These are phyloP conservation scores for Spisula subtruncata DNA, from an alignment of 2,888 invertebrate species.

Conservation along the genomic window DNA sequence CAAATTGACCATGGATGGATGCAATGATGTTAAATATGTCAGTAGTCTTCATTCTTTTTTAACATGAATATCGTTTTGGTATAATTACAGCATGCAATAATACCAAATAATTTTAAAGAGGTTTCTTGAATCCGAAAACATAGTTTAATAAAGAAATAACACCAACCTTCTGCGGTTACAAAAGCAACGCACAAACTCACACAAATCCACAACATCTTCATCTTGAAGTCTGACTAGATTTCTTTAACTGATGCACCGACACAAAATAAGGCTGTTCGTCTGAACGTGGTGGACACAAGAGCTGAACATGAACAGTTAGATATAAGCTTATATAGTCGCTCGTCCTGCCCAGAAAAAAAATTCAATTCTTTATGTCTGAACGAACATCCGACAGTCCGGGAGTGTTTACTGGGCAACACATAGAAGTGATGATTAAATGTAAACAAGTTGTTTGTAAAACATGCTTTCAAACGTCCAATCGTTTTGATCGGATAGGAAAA, in stretches of 20 bases:
- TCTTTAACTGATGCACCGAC: neutral
- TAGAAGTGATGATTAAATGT: constrained; percentile 11
- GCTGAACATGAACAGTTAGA: neutral
- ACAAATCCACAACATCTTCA: neutral
- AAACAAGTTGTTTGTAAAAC: constrained; percentile 18
- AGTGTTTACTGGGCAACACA: neutral
- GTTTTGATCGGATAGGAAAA: neutral
- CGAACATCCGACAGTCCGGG: constrained; percentile 5
- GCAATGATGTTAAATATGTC: too few species aligned
- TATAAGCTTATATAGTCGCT: neutral
- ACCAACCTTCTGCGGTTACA: constrained; percentile 1
- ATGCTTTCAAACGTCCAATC: neutral
- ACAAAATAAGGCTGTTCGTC: neutral
- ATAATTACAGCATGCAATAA: neutral
- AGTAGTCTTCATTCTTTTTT: too few species aligned
- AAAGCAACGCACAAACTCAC: constrained; percentile 2
- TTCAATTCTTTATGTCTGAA: neutral
- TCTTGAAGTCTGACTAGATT: neutral
- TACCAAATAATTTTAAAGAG: neutral
- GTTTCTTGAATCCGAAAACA: neutral
- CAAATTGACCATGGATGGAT: too few species aligned
- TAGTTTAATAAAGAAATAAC: neutral
- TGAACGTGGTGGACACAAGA: neutral
- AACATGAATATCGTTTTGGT: neutral
- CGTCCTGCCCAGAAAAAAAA: neutral